Evolutionary conservation across 92 coral and sea anemone species (phyloP).

Genomic region (Epizoanthus ramosus): DNA sequence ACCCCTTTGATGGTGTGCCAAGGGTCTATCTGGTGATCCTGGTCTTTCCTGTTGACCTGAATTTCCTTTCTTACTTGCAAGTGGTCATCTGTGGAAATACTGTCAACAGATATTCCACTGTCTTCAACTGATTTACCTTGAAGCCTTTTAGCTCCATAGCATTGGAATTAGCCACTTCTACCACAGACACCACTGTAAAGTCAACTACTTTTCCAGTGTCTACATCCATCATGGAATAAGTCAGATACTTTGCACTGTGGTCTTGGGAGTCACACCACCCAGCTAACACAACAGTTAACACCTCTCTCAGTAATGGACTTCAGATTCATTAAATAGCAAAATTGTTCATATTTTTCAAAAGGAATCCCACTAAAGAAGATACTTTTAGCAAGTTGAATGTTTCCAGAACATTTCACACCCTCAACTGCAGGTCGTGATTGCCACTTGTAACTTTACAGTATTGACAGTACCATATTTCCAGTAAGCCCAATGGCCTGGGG

Average conservation of each 20-base stretch:
- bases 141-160: constrained; percentile 57
- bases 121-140: neutral
- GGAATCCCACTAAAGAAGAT: constrained; percentile 36
- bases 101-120: neutral
- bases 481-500: too few species aligned
- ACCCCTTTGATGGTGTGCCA: constrained; percentile 42
- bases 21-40: constrained; percentile 42
- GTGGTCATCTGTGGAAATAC: constrained; percentile 35
- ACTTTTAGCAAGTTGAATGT: constrained; percentile 34
- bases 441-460: constrained; percentile 40
- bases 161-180: constrained; percentile 43
- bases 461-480: too few species aligned
- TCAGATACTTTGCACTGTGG: constrained; percentile 41
- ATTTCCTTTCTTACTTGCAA: constrained; percentile 28
- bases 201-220: constrained; percentile 35
- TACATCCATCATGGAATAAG: constrained; percentile 50
- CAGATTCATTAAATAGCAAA: constrained; percentile 21
- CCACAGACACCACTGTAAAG: constrained; percentile 39
- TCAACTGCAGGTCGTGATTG: constrained; percentile 30
- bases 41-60: constrained; percentile 10
- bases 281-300: constrained; percentile 27
- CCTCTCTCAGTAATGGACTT: constrained; percentile 29
- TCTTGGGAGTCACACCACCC: constrained; percentile 42
- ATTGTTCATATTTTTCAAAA: constrained; percentile 37
- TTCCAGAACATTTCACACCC: constrained; percentile 27